Evolutionary conservation across 2,113 vertebrate species (phyloP).

Genomic region (Siniperca knerii): DNA sequence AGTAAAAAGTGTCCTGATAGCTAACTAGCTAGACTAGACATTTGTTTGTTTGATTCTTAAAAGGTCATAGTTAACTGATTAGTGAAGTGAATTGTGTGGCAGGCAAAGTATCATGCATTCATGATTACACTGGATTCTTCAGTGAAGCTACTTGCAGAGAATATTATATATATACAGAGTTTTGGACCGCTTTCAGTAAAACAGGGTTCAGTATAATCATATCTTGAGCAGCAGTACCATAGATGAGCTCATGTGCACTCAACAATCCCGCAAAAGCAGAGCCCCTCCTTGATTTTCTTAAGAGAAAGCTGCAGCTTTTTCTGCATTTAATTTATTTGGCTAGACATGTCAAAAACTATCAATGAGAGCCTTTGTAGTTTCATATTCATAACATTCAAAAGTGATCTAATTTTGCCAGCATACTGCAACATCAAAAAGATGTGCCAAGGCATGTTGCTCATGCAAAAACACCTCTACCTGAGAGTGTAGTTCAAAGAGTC

Average conservation of each 20-base stretch:
- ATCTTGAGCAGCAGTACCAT: background rate
- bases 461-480: conserved; percentile 19
- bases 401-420: background rate
- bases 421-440: background rate
- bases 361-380: background rate
- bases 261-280: background rate
- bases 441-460: background rate
- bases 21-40: background rate
- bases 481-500: background rate
- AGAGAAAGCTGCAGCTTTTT: background rate
- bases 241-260: background rate
- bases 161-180: too few species aligned
- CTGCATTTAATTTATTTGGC: background rate
- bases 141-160: background rate
- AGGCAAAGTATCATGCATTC: background rate
- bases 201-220: background rate
- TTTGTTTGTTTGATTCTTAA: background rate
- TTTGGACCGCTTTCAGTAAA: background rate
- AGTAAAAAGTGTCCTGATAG: background rate
- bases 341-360: background rate
- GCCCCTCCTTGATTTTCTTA: background rate
- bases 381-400: background rate
- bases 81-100: background rate
- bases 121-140: background rate
- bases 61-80: background rate